Percentiles rank a stretch among this genome's conserved stretches.
Conservation (phyloP, 2,888 invertebrate genomes). For the Tanypteryx hageni region DNA sequence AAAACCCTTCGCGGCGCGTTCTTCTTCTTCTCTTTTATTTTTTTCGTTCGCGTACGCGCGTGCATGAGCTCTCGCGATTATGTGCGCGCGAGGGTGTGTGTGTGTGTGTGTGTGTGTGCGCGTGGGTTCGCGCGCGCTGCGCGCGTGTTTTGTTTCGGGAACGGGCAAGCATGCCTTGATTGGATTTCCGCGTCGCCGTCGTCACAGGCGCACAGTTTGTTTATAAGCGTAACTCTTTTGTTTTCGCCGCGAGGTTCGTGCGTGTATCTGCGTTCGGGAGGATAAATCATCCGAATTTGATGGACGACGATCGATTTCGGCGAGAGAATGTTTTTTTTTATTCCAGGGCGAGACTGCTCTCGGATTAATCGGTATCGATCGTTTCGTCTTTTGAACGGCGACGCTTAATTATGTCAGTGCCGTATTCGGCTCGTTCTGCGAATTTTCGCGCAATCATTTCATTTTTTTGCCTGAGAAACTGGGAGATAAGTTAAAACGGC, state of each 20-base stretch:
- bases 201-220: not conserved
- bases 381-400: not conserved
- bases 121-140: not conserved
- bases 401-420: constrained; percentile 3
- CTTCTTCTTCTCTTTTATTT: not conserved
- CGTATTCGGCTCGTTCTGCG: not conserved
- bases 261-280: not conserved
- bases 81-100: not conserved
- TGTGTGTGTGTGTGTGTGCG: not conserved
- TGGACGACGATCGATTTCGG: constrained; percentile 11
- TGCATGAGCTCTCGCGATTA: not conserved
- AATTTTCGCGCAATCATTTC: too few relatives aligned
- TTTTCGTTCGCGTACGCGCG: not conserved
- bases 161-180: not conserved
- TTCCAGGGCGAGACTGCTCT: not conserved
- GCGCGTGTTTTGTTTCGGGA: not conserved
- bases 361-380: not conserved
- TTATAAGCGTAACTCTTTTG: constrained; percentile 15
- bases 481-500: too few relatives aligned
- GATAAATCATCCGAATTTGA: constrained; percentile 3
- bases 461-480: too few relatives aligned
- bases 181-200: constrained; percentile 13
- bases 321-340: not conserved
- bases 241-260: not conserved
- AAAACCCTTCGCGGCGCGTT: not conserved